These are phyloP conservation scores for Labeo calbasu DNA, from an alignment of 2,797 vertebrate genomes.

Conservation along the genomic window DNA sequence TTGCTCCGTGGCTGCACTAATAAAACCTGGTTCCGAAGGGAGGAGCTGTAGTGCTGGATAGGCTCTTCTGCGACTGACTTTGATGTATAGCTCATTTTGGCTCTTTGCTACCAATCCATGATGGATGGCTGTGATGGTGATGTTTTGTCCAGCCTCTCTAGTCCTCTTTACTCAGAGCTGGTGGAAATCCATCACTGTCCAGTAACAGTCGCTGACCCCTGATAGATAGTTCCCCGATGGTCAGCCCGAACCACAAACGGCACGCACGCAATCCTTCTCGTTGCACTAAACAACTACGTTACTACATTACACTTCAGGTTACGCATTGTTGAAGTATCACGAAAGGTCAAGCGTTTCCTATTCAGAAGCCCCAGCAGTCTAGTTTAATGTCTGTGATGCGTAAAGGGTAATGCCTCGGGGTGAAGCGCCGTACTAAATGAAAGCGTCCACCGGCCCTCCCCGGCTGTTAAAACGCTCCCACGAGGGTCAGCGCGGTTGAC, in stretches of 20 bases:
- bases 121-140: conserved; percentile 84
- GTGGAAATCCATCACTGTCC: conserved; percentile 80
- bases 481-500: neutral
- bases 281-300: conserved; percentile 4
- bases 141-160: conserved; percentile 72
- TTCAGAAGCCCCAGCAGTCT: neutral
- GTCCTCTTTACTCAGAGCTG: conserved; percentile 63
- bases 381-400: conserved; percentile 26
- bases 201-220: conserved; percentile 72
- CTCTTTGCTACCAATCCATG: conserved; percentile 67
- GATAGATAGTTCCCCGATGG: conserved; percentile 52
- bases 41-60: conserved; percentile 60
- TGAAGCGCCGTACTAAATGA: neutral
- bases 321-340: neutral
- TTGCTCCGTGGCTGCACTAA: conserved; percentile 28
- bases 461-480: conserved; percentile 15
- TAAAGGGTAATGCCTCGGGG: conserved; percentile 16
- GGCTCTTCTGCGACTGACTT: conserved; percentile 69
- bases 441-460: conserved; percentile 1
- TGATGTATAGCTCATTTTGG: conserved; percentile 81
- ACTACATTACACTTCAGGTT: neutral
- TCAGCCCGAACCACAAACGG: conserved; percentile 22
- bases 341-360: conserved; percentile 23
- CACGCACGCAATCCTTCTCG: neutral
- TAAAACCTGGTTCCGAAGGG: conserved; percentile 34